Evolutionary conservation across 2,113 vertebrate species (phyloP).

Genomic region (Cyphomyrus discorhynchus): DNA sequence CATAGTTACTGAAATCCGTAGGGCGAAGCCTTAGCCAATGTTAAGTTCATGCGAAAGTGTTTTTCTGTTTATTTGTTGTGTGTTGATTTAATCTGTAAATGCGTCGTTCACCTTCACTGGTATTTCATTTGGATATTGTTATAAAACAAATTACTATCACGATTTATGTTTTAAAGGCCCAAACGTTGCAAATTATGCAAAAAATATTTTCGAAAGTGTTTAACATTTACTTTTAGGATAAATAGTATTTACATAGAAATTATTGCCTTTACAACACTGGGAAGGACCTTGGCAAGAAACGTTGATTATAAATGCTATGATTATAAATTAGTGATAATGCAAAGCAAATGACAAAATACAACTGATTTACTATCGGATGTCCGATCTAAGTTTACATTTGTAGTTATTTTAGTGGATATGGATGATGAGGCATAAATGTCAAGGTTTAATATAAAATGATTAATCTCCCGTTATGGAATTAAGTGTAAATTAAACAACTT

Average conservation of each 20-base stretch:
- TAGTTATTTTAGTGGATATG: not conserved
- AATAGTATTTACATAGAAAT: not conserved
- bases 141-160: not conserved
- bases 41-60: not conserved
- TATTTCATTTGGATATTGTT: not conserved
- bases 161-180: not conserved
- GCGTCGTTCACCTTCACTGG: not conserved
- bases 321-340: not conserved
- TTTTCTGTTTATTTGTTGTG: not conserved
- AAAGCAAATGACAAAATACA: not conserved
- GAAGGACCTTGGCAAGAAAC: not conserved
- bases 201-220: not conserved
- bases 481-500: not conserved
- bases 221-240: not conserved
- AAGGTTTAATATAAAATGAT: not conserved
- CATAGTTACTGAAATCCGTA: conserved; percentile 34
- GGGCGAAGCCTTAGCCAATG: not conserved
- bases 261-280: not conserved
- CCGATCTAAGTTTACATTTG: not conserved
- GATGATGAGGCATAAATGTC: not conserved
- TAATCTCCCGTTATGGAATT: not conserved
- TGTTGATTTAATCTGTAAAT: not conserved
- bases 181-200: not conserved
- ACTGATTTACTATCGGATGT: not conserved
- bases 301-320: not conserved